A percentile compares a stretch with the other conserved stretches of the same genome.
Conservation (phyloP, 2,888 invertebrate species). For the Junonia oenone region DNA sequence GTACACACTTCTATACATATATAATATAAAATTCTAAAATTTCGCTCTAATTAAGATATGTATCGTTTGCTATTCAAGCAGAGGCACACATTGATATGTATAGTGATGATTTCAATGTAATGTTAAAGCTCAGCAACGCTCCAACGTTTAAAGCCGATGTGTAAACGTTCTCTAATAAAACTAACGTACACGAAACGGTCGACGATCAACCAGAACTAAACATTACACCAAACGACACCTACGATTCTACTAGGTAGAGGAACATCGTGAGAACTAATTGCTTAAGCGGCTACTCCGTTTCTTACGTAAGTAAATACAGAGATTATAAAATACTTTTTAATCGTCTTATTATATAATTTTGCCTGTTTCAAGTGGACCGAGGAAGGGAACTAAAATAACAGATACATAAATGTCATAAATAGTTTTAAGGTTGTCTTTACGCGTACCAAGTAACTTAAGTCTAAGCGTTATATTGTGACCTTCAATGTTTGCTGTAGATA, state of each 20-base stretch:
- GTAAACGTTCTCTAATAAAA: constrained; percentile 29
- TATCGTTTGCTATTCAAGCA: constrained; percentile 71
- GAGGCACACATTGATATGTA: constrained; percentile 79
- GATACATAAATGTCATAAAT: background rate
- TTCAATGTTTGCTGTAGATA: background rate
- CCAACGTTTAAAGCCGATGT: constrained; percentile 66
- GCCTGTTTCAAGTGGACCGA: constrained; percentile 5
- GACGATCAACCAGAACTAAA: constrained; percentile 10
- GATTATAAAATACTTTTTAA: constrained; percentile 31
- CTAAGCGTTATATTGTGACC: constrained; percentile 16
- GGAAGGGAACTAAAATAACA: background rate
- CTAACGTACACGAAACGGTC: constrained; percentile 29
- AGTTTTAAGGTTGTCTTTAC: constrained; percentile 18
- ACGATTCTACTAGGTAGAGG: constrained; percentile 52
- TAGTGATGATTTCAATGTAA: constrained; percentile 43
- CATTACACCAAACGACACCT: constrained; percentile 36
- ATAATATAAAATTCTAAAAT: constrained; percentile 69
- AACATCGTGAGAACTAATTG: constrained; percentile 55
- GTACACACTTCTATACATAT: constrained; percentile 52
- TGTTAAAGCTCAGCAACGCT: constrained; percentile 44
- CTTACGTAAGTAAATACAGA: constrained; percentile 30
- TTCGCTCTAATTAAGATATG: constrained; percentile 71
- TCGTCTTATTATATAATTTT: constrained; percentile 8
- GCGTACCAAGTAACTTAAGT: constrained; percentile 5
- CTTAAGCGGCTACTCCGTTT: constrained; percentile 34